phyloP scores from a whole-genome alignment of 2,113 vertebrate species.

The Bothrops jararaca region DNA sequence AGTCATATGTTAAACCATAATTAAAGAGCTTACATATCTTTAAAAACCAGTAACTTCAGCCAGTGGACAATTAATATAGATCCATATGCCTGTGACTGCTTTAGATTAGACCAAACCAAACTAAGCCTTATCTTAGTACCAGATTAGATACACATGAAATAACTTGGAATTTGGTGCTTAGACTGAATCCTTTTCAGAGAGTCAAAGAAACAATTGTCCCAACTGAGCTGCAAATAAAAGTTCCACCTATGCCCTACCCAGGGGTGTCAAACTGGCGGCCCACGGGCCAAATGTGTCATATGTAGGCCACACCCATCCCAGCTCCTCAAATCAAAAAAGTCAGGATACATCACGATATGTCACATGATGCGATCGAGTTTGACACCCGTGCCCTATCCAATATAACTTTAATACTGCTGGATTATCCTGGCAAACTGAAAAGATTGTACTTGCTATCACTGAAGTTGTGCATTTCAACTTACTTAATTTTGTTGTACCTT shows the following conservation, averaged over 20 bases:
- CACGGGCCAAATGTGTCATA: no score
- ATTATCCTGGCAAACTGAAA: no score
- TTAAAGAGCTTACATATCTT: not conserved
- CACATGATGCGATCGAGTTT: no score
- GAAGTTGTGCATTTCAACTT: no score
- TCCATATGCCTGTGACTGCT: not conserved
- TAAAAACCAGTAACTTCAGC: not conserved
- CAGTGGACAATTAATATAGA: not conserved
- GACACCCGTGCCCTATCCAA: no score
- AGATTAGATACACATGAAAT: not conserved
- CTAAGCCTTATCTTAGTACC: not conserved
- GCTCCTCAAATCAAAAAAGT: no score
- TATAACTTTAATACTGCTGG: no score
- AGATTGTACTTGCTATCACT: no score
- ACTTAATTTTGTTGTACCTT: not conserved
- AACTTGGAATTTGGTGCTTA: not conserved
- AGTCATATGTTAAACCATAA: not conserved
- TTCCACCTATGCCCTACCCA: no score
- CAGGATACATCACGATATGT: no score
- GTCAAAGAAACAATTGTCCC: not conserved
- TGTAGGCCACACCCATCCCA: no score
- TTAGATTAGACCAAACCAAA: not conserved
- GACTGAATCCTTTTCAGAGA: not conserved
- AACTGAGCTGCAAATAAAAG: not conserved
- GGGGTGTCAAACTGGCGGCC: no score